Base-by-base conservation (phyloP, 92 coral and sea anemone genomes). In the Paramuricea clavata region DNA sequence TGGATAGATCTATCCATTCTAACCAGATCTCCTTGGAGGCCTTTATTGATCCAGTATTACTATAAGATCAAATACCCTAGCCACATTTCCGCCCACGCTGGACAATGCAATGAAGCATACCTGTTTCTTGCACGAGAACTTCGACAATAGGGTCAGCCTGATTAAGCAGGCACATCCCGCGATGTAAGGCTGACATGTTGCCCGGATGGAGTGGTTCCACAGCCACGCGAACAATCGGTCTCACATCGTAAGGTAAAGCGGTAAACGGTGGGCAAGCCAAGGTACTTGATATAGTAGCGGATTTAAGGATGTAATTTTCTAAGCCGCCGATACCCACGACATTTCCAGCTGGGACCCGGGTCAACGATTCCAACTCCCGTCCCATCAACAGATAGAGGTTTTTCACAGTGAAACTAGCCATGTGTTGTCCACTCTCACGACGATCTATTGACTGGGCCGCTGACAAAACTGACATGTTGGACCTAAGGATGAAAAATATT, bases 121-220 rank as follows among this genome's bases (percentile, higher is more conserved):
- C 98, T 69, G 99, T 97, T 73, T 91, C 93, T 74, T 95, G 98
- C 33, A 94, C 97, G 0, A 94, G 89, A 23, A 98, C 95, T 74
- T 97, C 99, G 9, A 97, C 98, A 88, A 98, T 94, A 13, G 99
- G 99, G 65, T 97, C 99, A 12, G 99, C 99, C 86, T 97, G 99
- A 86, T 97, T 97, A 52, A 97, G 88, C 74, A 97, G 93, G 73
- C 98, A 89, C 92, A 97, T 93, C 64, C 99, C 99, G 65, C 97
- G 94, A 28, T 93, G 92, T 13, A 97, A 75, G 19, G 95, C 97
- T 2, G 98, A 95, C 92, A 97, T 93, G 89, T 97, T 95, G 64
- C 95, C 91, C 28, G 95, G 93, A 77, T 92, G 94, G 41, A 93
- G 91, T 9, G 99, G 99, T 61, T 97, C 99, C 54, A 97, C 90